Percentiles rank a stretch among this genome's conserved stretches.
phyloP scores from a whole-genome alignment of 2,888 invertebrate genomes.

The Tenthredo amoena region DNA sequence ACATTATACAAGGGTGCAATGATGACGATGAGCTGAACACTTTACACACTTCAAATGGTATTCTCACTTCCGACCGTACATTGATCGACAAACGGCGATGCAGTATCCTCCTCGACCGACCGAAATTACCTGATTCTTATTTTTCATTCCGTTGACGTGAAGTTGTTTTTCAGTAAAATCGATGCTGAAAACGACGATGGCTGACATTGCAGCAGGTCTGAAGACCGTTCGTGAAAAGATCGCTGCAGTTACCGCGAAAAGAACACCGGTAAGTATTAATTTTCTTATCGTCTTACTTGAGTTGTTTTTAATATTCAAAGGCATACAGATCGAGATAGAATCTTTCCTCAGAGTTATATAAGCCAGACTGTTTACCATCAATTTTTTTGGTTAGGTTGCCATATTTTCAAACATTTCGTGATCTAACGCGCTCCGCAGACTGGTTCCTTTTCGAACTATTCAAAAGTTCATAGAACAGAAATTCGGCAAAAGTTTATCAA shows the following conservation, averaged over 20 bases:
- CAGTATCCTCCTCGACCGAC: too few species aligned
- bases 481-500: background rate
- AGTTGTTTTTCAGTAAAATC: background rate
- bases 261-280: conserved; percentile 19
- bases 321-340: background rate
- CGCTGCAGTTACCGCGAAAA: conserved; percentile 17
- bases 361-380: background rate
- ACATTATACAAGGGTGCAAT: too few species aligned
- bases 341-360: background rate
- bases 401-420: background rate
- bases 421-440: background rate
- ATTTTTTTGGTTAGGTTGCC: background rate
- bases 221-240: conserved; percentile 30
- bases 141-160: background rate
- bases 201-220: conserved; percentile 35
- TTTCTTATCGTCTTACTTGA: background rate
- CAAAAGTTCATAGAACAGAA: background rate
- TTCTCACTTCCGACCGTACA: too few species aligned
- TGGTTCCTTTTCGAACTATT: background rate
- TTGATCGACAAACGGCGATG: too few species aligned
- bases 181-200: conserved; percentile 37
- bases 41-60: too few species aligned
- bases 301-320: background rate
- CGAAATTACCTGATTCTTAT: too few species aligned
- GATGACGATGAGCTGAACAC: too few species aligned